Conservation (phyloP, 1,140 invertebrate species). For the Papilio glaucus region DNA sequence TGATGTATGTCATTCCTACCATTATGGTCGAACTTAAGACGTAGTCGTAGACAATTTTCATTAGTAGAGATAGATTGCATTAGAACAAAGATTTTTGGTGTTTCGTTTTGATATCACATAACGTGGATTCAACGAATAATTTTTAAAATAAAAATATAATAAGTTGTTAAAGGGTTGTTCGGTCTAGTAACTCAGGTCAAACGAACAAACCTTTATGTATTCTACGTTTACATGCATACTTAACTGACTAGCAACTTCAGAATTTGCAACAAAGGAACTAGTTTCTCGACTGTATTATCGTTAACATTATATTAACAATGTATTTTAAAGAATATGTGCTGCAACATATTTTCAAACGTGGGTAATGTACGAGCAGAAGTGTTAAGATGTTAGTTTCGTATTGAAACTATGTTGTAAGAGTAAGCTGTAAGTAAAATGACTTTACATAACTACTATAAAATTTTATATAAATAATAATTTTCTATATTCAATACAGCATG, state of each 20-base stretch:
- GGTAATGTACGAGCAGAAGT: background rate
- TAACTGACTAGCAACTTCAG: background rate
- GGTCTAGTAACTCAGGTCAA: no score
- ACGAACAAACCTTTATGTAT: no score
- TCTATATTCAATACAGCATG: background rate
- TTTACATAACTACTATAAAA: slow-evolving; percentile 3
- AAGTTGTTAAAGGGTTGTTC: no score
- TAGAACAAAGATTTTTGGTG: no score
- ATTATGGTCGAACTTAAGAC: no score
- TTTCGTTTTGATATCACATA: no score
- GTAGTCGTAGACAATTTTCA: no score
- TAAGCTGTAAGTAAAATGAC: slow-evolving; percentile 5
- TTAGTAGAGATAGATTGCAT: no score
- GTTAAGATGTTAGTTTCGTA: background rate
- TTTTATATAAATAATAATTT: background rate
- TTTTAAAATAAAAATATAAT: no score
- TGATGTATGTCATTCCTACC: no score
- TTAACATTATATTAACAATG: background rate
- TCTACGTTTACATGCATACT: background rate
- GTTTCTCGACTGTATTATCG: background rate
- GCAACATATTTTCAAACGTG: background rate
- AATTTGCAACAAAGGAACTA: background rate
- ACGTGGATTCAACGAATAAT: no score
- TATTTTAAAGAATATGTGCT: background rate
- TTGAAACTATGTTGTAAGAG: background rate